Evolutionary conservation across 1,140 invertebrate species (phyloP).

Genomic region (Solenopsis invicta): DNA sequence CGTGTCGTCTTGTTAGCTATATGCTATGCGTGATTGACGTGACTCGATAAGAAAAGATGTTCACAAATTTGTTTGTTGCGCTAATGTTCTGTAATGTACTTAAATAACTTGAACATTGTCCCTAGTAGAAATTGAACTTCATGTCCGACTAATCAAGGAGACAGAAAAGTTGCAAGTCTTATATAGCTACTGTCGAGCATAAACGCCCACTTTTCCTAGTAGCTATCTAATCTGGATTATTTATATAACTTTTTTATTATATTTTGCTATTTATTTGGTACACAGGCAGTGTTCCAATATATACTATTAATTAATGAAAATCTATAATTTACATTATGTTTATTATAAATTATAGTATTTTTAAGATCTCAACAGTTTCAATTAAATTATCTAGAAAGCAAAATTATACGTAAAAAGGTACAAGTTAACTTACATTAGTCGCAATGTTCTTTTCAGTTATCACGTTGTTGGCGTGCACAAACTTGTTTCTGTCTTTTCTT

Average conservation of each 20-base stretch:
- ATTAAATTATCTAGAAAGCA: conserved; percentile 1
- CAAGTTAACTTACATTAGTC: background rate
- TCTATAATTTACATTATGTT: too few relatives aligned
- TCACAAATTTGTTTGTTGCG: background rate
- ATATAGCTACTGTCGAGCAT: too few relatives aligned
- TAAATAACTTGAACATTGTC: background rate
- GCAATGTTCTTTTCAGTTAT: background rate
- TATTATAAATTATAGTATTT: too few relatives aligned
- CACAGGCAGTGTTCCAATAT: too few relatives aligned
- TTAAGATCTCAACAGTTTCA: background rate
- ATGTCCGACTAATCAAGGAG: too few relatives aligned
- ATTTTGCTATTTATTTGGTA: too few relatives aligned
- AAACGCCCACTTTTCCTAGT: too few relatives aligned
- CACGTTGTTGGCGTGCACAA: background rate
- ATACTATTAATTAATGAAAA: too few relatives aligned
- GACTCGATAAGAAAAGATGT: conserved; percentile 31
- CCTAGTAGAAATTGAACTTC: too few relatives aligned
- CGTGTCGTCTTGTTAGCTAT: conserved; percentile 33
- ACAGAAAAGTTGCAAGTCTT: too few relatives aligned
- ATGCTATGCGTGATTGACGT: conserved; percentile 10
- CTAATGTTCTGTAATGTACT: background rate
- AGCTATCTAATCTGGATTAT: too few relatives aligned
- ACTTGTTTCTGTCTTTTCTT: background rate
- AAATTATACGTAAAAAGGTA: background rate
- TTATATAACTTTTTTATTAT: too few relatives aligned